Evolutionary conservation across 1,140 invertebrate species (phyloP).

Genomic region (Leguminivora glycinivorella): DNA sequence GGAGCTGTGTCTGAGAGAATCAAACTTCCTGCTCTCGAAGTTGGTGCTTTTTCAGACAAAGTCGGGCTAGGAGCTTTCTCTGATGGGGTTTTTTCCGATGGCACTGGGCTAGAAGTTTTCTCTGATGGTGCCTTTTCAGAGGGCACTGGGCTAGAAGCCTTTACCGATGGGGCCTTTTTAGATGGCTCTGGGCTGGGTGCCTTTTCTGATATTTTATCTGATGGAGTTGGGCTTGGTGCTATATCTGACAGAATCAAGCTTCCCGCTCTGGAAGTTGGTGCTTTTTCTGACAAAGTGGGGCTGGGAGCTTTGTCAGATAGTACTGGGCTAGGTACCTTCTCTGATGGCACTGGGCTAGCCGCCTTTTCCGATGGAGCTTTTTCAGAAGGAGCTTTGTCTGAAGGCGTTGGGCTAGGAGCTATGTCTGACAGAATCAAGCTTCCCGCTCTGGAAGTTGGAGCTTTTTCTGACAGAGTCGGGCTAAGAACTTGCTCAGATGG

Average conservation of each 20-base stretch:
- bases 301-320: background rate
- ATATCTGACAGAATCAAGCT: conserved; percentile 27
- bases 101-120: background rate
- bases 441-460: conserved; percentile 27
- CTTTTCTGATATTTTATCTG: background rate
- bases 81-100: conserved; percentile 3
- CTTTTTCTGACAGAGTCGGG: background rate
- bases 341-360: background rate
- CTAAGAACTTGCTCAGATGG: conserved; percentile 26
- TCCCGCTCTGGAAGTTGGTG: background rate
- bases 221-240: conserved; percentile 28
- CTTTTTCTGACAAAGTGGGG: too few species aligned
- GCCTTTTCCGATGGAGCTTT: background rate
- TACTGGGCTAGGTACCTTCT: background rate
- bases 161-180: background rate
- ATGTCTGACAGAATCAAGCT: conserved; percentile 30
- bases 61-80: conserved; percentile 14
- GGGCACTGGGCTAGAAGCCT: too few species aligned
- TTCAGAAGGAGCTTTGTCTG: conserved; percentile 22
- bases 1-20: background rate
- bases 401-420: conserved; percentile 16
- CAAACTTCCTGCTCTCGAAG: conserved; percentile 2
- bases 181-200: background rate
- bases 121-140: background rate
- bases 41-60: conserved; percentile 6